Conservation (phyloP, 1,140 invertebrate species). For the Trichonephila clavipes region DNA sequence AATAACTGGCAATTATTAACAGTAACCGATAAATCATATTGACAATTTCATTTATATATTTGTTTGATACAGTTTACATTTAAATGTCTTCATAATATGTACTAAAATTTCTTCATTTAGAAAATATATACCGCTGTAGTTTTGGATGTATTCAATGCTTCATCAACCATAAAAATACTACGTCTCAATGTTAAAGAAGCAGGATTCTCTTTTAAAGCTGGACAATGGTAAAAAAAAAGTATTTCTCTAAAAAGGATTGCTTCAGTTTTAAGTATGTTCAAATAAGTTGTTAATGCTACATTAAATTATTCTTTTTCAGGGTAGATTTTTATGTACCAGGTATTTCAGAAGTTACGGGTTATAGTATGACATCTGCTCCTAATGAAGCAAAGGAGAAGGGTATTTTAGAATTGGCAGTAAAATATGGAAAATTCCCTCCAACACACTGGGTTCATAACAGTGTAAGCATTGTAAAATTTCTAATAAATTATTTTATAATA, state of each 20-base stretch:
- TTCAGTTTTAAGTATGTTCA: background rate
- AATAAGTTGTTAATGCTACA: background rate
- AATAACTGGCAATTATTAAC: no score
- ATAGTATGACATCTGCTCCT: slow-evolving; percentile 81
- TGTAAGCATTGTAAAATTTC: slow-evolving; percentile 75
- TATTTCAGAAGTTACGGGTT: slow-evolving; percentile 80
- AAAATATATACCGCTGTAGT: slow-evolving; percentile 70
- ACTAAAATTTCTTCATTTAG: slow-evolving; percentile 8
- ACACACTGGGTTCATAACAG: slow-evolving; percentile 80
- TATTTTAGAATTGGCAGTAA: slow-evolving; percentile 80
- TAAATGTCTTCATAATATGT: no score
- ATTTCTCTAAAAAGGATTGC: background rate
- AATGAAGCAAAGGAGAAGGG: slow-evolving; percentile 77
- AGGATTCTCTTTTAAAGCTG: slow-evolving; percentile 75
- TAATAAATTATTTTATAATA: no score
- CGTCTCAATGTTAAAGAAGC: slow-evolving; percentile 59
- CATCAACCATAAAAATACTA: slow-evolving; percentile 68
- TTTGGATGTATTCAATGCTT: slow-evolving; percentile 59
- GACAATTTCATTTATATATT: no score
- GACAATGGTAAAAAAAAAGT: slow-evolving; percentile 65
- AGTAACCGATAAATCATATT: no score
- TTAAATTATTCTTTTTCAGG: slow-evolving; percentile 77
- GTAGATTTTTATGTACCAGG: slow-evolving; percentile 81
- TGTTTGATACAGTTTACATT: no score
- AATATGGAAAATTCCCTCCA: slow-evolving; percentile 80